Conservation (phyloP, 2,797 vertebrate species). For the Nannoperca obscura region DNA sequence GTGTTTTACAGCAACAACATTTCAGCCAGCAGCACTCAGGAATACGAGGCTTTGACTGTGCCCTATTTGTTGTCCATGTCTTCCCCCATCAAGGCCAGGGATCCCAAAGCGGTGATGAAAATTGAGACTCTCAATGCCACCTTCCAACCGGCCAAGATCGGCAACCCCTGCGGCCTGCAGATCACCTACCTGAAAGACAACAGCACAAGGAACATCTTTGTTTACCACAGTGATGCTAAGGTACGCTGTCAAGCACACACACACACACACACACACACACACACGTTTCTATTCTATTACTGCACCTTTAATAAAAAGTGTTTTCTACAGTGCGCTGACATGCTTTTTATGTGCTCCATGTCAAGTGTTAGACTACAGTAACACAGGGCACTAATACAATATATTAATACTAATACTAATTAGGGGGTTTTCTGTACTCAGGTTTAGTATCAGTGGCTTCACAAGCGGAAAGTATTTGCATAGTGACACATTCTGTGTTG, state of each 20-base stretch:
- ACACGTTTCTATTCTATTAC: no score
- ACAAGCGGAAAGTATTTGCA: neutral
- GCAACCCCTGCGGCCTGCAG: slow-evolving; percentile 94
- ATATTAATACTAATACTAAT: neutral
- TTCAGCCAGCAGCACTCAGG: neutral
- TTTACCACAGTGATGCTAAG: slow-evolving; percentile 97
- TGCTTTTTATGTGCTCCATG: neutral
- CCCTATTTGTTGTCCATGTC: slow-evolving; percentile 6
- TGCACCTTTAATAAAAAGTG: neutral
- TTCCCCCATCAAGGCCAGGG: slow-evolving; percentile 87
- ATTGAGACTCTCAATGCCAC: slow-evolving; percentile 96
- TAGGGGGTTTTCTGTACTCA: neutral
- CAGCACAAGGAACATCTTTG: slow-evolving; percentile 97
- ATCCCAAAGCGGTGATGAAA: slow-evolving; percentile 97
- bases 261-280: neutral
- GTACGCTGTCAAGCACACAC: slow-evolving; percentile 68
- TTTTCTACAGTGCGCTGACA: neutral
- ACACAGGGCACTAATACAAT: neutral
- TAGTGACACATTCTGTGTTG: slow-evolving; percentile 7
- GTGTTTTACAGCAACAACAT: neutral
- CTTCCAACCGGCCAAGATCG: slow-evolving; percentile 96
- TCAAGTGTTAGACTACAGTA: neutral
- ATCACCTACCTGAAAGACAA: slow-evolving; percentile 98
- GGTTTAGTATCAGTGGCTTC: neutral
- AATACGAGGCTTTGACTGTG: neutral